Evolutionary conservation across 2,888 invertebrate genomes (phyloP).

Genomic region (Anorthoa munda): DNA sequence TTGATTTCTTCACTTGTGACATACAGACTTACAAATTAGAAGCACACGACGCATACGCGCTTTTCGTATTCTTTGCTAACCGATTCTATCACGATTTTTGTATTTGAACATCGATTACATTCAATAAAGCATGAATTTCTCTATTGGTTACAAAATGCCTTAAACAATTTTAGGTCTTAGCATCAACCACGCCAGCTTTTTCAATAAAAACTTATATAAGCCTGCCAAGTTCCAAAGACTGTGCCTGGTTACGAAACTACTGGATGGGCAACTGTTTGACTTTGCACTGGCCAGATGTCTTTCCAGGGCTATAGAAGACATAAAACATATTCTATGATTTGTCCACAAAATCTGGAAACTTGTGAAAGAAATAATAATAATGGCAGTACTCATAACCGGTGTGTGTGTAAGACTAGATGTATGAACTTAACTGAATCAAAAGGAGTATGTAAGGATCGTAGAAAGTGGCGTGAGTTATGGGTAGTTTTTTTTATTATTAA

Average conservation of each 20-base stretch:
- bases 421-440: no score
- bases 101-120: slow-evolving; percentile 63
- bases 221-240: neutral
- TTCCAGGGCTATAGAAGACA: neutral
- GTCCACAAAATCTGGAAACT: no score
- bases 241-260: neutral
- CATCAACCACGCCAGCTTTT: neutral
- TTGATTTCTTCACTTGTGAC: slow-evolving; percentile 69
- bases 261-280: neutral
- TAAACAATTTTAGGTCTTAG: neutral
- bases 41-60: slow-evolving; percentile 65
- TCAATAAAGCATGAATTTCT: slow-evolving; percentile 64
- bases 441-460: no score
- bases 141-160: slow-evolving; percentile 36
- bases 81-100: slow-evolving; percentile 67
- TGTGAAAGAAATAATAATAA: no score
- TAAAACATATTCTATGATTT: no score
- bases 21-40: slow-evolving; percentile 69
- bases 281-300: neutral
- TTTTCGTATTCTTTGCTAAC: slow-evolving; percentile 64
- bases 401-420: no score
- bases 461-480: no score
- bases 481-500: no score
- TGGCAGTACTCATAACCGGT: no score
- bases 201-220: neutral